Base-by-base conservation (phyloP, 2,797 vertebrate species). In the Margarornis squamiger region DNA sequence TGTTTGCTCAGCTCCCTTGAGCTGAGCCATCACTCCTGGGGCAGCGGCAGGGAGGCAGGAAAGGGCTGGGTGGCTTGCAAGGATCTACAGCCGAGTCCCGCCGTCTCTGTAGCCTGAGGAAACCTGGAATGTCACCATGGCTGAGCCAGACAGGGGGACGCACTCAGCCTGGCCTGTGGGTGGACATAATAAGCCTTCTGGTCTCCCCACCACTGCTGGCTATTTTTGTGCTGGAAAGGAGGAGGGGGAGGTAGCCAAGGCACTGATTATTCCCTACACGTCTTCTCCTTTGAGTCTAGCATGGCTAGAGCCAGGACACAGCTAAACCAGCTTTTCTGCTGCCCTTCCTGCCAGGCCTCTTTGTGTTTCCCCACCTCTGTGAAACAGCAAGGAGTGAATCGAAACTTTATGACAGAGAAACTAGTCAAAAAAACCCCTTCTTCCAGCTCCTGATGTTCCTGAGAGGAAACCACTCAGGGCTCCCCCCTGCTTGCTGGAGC, bases 41-140 rank as follows among this genome's bases (percentile, higher is more conserved):
- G 72, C 85, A 80, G 61, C 52, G 74, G 6, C 38, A 74, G 45
- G 48, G 71, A 87, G 45, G 45, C 2, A 4, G 63, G 67, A 63
- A 82, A 91, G 71, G 63, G 32, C 59, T 82, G 91, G 39, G 57
- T 77, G 80, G 14, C n/a, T 72, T 51, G 23, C 48, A 48, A 87
- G 39, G 46, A 66, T 45, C 55, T 32, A 16, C 2, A 23, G 38
- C 45, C 0, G 1, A 52, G n/a, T 75, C 36, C 38, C 0, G 0
- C 49, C 0, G 0, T 57, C 34, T 83, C 75, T 51, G 61, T 27
- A 55, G 84, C 81, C 65, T 6, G 29, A 71, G 67, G 77, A 91
- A 52, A 45, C n/a, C 36, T 9, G 7, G 36, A 39, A 20, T 1
- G 0, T 51, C 73, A 48, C 58, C 12, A 1, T 4, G 1, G 5